These are phyloP conservation scores for Erithacus rubecula DNA, from an alignment of 2,797 vertebrate genomes.

Conservation along the genomic window DNA sequence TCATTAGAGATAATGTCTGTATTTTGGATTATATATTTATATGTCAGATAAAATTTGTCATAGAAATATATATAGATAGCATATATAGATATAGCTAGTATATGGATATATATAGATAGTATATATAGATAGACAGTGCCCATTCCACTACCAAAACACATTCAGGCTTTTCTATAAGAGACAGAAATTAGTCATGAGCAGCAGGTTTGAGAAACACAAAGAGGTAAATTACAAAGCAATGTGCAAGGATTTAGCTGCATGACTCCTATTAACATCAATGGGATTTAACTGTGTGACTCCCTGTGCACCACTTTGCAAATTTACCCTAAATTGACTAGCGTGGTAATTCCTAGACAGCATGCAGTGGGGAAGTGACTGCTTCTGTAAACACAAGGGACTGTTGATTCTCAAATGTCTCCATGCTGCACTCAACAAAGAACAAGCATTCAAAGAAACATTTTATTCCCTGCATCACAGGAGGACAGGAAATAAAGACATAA, in stretches of 20 bases:
- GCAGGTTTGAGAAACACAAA: constrained; percentile 58
- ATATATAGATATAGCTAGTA: too few species aligned
- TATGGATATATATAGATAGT: too few species aligned
- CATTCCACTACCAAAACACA: not conserved
- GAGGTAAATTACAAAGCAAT: constrained; percentile 64
- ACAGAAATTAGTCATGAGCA: constrained; percentile 55
- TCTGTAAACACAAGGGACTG: constrained; percentile 56
- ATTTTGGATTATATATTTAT: not conserved
- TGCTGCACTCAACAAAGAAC: constrained; percentile 21
- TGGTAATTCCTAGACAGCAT: constrained; percentile 58
- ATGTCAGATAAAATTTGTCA: not conserved
- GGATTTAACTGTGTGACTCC: constrained; percentile 53
- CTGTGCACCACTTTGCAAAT: constrained; percentile 58
- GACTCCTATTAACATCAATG: constrained; percentile 62
- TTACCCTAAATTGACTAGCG: constrained; percentile 46
- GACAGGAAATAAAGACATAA: constrained; percentile 16
- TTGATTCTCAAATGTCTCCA: constrained; percentile 17
- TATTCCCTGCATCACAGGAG: constrained; percentile 25
- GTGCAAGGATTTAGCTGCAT: constrained; percentile 56
- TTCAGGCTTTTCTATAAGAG: constrained; percentile 24
- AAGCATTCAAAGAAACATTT: constrained; percentile 52
- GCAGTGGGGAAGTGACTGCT: constrained; percentile 47
- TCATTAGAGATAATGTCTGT: not conserved
- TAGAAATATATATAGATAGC: too few species aligned
- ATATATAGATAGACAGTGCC: not conserved